A percentile compares a stretch with the other conserved stretches of the same genome.
phyloP scores from a whole-genome alignment of 2,113 vertebrate species.

The Heterochromis multidens region DNA sequence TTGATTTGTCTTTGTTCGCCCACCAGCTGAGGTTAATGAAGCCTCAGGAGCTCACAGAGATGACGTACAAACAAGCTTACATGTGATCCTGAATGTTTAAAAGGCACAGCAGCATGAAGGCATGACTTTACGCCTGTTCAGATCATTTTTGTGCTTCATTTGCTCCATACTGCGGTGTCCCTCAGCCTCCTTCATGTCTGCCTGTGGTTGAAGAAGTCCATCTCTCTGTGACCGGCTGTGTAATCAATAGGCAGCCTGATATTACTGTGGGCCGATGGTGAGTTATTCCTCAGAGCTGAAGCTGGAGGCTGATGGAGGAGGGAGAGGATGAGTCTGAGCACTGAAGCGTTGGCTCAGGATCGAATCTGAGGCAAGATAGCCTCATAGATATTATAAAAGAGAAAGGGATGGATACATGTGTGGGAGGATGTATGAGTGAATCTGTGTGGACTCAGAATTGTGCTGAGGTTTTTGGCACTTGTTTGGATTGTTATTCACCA shows the following conservation, averaged over 20 bases:
- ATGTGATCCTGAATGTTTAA: neutral
- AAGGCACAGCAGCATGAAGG: neutral
- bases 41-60: neutral
- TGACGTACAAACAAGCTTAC: neutral
- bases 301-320: conserved; percentile 6
- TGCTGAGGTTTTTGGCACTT: neutral
- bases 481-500: neutral
- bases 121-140: neutral
- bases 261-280: conserved; percentile 10
- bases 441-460: neutral
- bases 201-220: neutral
- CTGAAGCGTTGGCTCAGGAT: conserved; percentile 21
- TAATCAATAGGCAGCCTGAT: conserved; percentile 29
- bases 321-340: conserved; percentile 7
- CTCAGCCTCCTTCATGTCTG: conserved; percentile 1
- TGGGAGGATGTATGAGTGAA: neutral
- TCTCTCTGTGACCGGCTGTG: neutral
- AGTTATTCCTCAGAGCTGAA: conserved; percentile 26
- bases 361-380: neutral
- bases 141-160: neutral
- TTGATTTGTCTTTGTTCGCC: neutral
- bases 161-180: neutral
- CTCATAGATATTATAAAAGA: neutral
- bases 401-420: neutral
- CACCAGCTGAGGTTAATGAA: neutral